Base-by-base conservation (phyloP, 2,888 invertebrate genomes). In the Drosophila paramelanica region DNA sequence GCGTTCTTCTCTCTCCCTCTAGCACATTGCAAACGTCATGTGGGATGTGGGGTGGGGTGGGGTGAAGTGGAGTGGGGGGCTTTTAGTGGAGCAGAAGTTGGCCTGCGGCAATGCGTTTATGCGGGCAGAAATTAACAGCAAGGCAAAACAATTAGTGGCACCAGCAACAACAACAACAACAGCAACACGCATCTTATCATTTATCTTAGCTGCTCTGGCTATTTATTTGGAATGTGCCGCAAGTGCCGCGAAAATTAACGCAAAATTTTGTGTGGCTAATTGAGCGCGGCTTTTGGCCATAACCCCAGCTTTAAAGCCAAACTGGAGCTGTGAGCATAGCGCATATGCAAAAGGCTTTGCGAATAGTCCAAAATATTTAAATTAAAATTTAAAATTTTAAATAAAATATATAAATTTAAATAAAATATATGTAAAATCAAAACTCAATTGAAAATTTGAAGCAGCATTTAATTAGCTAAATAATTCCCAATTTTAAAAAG, bases 101-200 rank as follows among this genome's bases (percentile, higher is more conserved):
- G 82, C 88, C 79, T 49, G 60, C 64, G 82, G 82, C 88, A 66
- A 69, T 79, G 88, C 88, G 88, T 72, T 84, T 88, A 83, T 83
- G 83, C 88, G 86, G 83, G 83, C 83, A 85, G 83, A 84, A 87
- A 87, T 87, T 87, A 82, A 82, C 85, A 82, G 81, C 79, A 66
- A 86, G 66, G 75, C 84, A 78, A 84, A 83, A 83, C 82, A 83
- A 83, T 83, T 83, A 83, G 82, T 85, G 85, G 53, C 69, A 67
- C 41, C 20, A 64, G n/a, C 39, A 41, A 31, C 62, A 69, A 23
- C 73, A 69, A 66, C 75, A 61, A 11, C 65, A 70, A 33, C 33
- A 57, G 23, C 53, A 51, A 73, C 46, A 69, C 47, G 23, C 59
- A 76, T 75, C 81, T 84, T 82, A 87, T 87, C 85, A 82, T 82